Evolutionary conservation across 2,797 vertebrate genomes (phyloP), one percentile per base, ranked within the genome.

Genomic region (Poecile montanus): DNA sequence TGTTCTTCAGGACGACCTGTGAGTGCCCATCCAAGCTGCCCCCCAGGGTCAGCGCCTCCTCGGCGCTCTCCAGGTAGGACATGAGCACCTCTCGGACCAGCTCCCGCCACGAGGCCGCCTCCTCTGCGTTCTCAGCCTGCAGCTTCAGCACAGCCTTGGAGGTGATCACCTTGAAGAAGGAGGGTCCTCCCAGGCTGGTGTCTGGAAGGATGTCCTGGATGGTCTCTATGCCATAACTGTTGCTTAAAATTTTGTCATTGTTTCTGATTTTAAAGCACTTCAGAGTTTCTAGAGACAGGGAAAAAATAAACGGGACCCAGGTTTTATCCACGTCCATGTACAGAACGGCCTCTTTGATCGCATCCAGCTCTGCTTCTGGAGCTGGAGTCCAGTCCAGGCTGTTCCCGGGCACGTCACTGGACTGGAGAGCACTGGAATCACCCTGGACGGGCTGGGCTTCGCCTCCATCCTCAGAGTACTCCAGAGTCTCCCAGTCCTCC

Each of bases 171-270:
- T 99, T 99, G 95, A 99, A 99, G 95, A 98, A 99, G 2, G 98
- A 97, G 0, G 98, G 98, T 13, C 99, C 98, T 2, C 99, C 99
- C 1, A 98, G 96, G 32, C 98, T 98, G 0, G 98, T 97, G 58
- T 99, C 99, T 0, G 99, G 99, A 62, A 99, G 97, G 89, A 99
- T 98, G 30, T 99, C 99, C 32, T 99, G 98, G 91, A 99, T 98
- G 29, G 98, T 98, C 95, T 98, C 98, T 4, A 99, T 98, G 11
- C 97, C 96, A 0, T 98, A 97, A 51, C 94, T 98, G 74, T 98
- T 98, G 30, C 98, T 97, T 68, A 98, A 89, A 32, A 97, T 71
- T 97, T 99, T 99, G 60, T 98, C 98, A 0, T 95, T 96, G 11
- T 98, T 98, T 54, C 98, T 98, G 17, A 98, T 75, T 11, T 89